These are phyloP conservation scores for Holacanthus passer DNA, from an alignment of 2,113 vertebrate species.

Conservation along the genomic window DNA sequence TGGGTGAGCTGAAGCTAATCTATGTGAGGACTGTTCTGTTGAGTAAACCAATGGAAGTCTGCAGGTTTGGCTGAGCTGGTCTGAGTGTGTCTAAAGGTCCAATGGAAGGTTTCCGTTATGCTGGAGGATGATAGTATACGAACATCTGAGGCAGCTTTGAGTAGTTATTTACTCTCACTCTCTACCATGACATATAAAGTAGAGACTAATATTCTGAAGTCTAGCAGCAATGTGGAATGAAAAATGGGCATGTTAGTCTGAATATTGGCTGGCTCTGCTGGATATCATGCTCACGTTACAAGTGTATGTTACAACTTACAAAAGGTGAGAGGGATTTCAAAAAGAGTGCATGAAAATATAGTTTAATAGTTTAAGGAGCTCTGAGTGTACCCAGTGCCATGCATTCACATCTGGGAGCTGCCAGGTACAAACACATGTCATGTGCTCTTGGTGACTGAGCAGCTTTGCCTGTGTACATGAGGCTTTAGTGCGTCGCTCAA, in stretches of 20 bases:
- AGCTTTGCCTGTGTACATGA: neutral
- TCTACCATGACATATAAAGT: neutral
- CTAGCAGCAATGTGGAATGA: neutral
- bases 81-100: constrained; percentile 1
- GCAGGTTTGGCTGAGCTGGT: constrained; percentile 27
- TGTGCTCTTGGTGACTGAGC: neutral
- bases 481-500: neutral
- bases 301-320: neutral
- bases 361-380: neutral
- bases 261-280: neutral
- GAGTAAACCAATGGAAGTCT: constrained; percentile 13
- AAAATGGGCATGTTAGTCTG: neutral
- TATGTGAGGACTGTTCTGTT: neutral
- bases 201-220: neutral
- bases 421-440: neutral
- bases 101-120: neutral
- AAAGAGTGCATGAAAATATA: neutral
- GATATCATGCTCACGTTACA: neutral
- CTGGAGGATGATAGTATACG: neutral
- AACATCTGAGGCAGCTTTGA: neutral
- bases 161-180: neutral
- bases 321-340: neutral
- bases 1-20: constrained; percentile 22
- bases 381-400: neutral
- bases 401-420: neutral